Conservation (phyloP, 2,888 invertebrate species). For the Steinernema carpocapsae region DNA sequence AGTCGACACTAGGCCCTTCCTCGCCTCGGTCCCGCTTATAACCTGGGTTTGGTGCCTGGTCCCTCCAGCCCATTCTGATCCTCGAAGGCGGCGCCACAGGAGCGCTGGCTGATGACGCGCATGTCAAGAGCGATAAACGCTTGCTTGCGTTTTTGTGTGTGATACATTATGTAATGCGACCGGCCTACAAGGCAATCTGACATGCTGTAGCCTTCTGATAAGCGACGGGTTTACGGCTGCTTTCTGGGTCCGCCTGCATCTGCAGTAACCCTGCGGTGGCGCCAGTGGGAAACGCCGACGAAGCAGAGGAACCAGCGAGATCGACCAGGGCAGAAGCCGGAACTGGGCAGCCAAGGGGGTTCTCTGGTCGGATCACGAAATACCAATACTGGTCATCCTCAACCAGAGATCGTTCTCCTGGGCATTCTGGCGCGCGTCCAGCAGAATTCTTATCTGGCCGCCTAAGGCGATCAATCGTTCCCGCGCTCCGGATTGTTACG, state of each 20-base stretch:
- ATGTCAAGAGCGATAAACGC: neutral
- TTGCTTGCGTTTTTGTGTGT: neutral
- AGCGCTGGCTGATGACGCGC: slow-evolving; percentile 15
- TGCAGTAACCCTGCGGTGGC: neutral
- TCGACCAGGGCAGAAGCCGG: neutral
- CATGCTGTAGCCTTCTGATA: slow-evolving; percentile 30
- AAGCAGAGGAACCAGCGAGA: neutral
- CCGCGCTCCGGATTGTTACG: no score
- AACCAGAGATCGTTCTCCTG: no score
- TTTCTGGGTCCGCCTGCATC: slow-evolving; percentile 19
- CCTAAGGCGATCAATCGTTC: no score
- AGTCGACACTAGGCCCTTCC: neutral
- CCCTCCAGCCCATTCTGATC: no score
- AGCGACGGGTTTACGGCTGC: slow-evolving; percentile 3
- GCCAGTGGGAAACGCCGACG: neutral
- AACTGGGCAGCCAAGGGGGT: neutral
- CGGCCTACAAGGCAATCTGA: neutral
- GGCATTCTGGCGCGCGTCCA: no score
- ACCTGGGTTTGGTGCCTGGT: slow-evolving; percentile 2
- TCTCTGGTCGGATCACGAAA: neutral
- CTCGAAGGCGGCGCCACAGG: slow-evolving; percentile 22
- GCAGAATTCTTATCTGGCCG: no score
- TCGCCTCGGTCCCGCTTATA: slow-evolving; percentile 1
- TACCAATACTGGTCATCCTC: no score
- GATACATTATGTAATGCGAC: neutral